These are phyloP conservation scores for Microctonus aethiopoides DNA, from an alignment of 2,888 invertebrate genomes.

Conservation along the genomic window DNA sequence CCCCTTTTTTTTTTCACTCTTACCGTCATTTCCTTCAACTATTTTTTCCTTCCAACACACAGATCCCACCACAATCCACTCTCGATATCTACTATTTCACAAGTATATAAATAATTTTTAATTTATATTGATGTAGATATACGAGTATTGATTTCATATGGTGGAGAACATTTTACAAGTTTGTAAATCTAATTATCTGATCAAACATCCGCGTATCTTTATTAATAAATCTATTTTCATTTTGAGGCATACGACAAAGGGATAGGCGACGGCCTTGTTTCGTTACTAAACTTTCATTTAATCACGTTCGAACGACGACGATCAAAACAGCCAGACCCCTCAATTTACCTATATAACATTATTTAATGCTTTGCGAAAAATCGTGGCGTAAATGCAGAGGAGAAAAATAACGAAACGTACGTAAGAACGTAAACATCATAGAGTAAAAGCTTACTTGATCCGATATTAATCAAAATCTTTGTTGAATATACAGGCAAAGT, in stretches of 20 bases:
- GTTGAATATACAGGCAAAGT: constrained; percentile 11
- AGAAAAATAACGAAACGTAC: too few species aligned
- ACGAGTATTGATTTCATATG: not conserved
- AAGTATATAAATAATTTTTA: not conserved
- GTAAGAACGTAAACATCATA: not conserved
- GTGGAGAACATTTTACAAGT: constrained; percentile 43
- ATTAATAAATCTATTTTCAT: constrained; percentile 55
- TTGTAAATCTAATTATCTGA: constrained; percentile 57
- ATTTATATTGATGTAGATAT: not conserved
- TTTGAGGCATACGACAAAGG: too few species aligned
- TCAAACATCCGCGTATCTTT: constrained; percentile 56
- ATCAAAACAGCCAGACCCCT: constrained; percentile 42
- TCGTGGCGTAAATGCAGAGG: not conserved
- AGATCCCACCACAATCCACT: not conserved
- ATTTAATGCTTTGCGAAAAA: not conserved
- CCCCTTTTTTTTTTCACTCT: constrained; percentile 17
- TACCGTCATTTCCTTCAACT: constrained; percentile 9
- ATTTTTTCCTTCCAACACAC: constrained; percentile 3
- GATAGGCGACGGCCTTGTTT: constrained; percentile 44
- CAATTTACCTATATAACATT: not conserved
- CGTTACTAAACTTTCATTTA: constrained; percentile 54
- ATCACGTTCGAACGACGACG: constrained; percentile 52
- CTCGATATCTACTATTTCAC: not conserved
- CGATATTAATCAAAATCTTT: constrained; percentile 44
- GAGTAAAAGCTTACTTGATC: constrained; percentile 49